Conservation (phyloP, 1,140 invertebrate genomes). For the Heliconius hewitsoni region DNA sequence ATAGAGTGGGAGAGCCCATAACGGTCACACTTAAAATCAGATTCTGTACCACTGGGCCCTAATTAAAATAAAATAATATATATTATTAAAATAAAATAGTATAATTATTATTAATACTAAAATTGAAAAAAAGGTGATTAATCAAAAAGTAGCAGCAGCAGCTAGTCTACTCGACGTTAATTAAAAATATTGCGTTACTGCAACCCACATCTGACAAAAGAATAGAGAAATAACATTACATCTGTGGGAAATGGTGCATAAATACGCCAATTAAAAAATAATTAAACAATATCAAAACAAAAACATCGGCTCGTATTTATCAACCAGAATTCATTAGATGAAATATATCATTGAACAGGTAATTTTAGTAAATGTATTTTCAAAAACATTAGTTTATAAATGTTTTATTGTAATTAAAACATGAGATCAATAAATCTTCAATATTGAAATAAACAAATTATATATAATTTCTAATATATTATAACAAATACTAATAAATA, state of each 20-base stretch:
- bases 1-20: too few species aligned
- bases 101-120: neutral
- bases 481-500: neutral
- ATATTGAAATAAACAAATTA: neutral
- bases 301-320: neutral
- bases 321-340: neutral
- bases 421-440: neutral
- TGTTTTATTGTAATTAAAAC: neutral
- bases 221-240: neutral
- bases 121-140: neutral
- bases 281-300: neutral
- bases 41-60: too few species aligned
- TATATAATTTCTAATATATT: neutral
- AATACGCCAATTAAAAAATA: neutral
- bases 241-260: constrained; percentile 4
- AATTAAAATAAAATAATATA: neutral
- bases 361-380: neutral
- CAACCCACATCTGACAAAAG: neutral
- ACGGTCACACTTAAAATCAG: too few species aligned
- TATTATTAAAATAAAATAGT: neutral
- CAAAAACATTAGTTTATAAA: neutral
- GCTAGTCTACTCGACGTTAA: neutral
- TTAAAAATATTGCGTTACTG: neutral
- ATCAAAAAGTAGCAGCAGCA: neutral
- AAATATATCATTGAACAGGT: neutral